Percentiles rank a stretch among this genome's conserved stretches.
These are phyloP conservation scores for Sinocyclocheilus anophthalmus DNA, from an alignment of 2,113 vertebrate genomes.

Conservation along the genomic window DNA sequence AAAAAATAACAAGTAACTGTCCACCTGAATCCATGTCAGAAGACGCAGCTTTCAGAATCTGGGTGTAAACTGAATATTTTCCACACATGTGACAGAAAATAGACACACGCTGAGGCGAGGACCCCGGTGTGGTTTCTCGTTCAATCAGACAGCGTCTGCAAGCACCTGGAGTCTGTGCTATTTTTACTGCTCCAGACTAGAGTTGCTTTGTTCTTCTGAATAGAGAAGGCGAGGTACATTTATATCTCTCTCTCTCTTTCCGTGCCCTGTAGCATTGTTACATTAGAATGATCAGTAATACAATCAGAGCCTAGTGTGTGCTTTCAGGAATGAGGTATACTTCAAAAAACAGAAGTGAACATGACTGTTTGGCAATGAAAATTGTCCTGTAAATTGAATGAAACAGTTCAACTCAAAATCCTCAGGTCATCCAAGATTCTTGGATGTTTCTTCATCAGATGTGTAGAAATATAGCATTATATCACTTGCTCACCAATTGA, in stretches of 20 bases:
- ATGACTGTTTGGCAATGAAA: neutral
- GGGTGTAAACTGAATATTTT: neutral
- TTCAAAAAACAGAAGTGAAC: neutral
- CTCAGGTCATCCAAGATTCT: neutral
- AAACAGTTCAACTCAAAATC: neutral
- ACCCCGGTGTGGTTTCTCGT: conserved; percentile 13
- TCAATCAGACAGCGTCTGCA: neutral
- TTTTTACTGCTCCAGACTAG: conserved; percentile 27
- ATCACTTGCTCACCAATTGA: neutral
- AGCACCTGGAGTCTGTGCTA: conserved; percentile 35
- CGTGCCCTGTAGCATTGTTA: conserved; percentile 20
- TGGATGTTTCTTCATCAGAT: neutral
- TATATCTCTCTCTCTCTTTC: conserved; percentile 23
- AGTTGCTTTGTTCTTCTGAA: conserved; percentile 20
- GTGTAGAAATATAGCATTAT: neutral
- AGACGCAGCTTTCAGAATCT: neutral
- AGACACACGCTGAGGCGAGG: neutral
- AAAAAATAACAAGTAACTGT: neutral
- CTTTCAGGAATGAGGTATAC: neutral
- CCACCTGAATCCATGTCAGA: neutral
- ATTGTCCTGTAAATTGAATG: neutral
- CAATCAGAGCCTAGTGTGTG: conserved; percentile 30
- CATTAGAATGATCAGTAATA: conserved; percentile 41
- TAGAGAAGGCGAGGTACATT: conserved; percentile 31
- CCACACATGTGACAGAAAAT: neutral